phyloP scores from a whole-genome alignment of 1,140 invertebrate genomes.

The Sminthurides bifidus region DNA sequence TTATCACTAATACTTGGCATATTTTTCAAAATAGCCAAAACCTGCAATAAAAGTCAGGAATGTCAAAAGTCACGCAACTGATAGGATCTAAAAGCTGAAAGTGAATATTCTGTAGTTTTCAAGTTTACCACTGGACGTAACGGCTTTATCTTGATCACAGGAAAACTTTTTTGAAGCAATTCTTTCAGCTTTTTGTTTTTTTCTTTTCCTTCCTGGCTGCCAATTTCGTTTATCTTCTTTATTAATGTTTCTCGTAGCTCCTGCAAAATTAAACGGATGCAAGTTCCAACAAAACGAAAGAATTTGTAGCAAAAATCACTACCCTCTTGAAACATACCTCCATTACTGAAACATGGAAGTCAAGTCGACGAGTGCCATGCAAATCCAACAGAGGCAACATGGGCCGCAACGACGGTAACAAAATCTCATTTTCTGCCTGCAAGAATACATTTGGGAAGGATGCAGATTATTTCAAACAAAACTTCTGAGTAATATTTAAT shows the following conservation, averaged over 20 bases:
- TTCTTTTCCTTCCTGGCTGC: slow-evolving; percentile 52
- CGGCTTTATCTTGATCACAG: slow-evolving; percentile 77
- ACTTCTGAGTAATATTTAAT: slow-evolving; percentile 1
- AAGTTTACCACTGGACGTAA: slow-evolving; percentile 73
- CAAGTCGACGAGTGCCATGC: slow-evolving; percentile 76
- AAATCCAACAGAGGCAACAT: slow-evolving; percentile 89
- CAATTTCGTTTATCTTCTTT: slow-evolving; percentile 75
- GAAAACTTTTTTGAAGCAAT: slow-evolving; percentile 81
- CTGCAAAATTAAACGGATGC: slow-evolving; percentile 34
- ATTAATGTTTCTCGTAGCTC: slow-evolving; percentile 81
- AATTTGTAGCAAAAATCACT: slow-evolving; percentile 11
- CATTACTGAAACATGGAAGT: slow-evolving; percentile 89
- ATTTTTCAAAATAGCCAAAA: slow-evolving; percentile 83
- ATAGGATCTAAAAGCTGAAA: background rate
- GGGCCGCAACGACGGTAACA: slow-evolving; percentile 79
- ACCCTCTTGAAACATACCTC: slow-evolving; percentile 46
- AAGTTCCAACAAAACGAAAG: slow-evolving; percentile 3
- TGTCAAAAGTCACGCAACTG: background rate
- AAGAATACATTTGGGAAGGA: slow-evolving; percentile 26
- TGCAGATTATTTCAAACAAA: background rate
- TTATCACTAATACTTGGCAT: slow-evolving; percentile 80
- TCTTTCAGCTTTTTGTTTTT: slow-evolving; percentile 81
- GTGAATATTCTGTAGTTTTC: background rate
- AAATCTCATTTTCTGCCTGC: slow-evolving; percentile 79
- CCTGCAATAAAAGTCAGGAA: slow-evolving; percentile 13